Evolutionary conservation across 2,797 vertebrate genomes (phyloP), one percentile per base, ranked within the genome.

Genomic region (Lindbergichthys nudifrons): DNA sequence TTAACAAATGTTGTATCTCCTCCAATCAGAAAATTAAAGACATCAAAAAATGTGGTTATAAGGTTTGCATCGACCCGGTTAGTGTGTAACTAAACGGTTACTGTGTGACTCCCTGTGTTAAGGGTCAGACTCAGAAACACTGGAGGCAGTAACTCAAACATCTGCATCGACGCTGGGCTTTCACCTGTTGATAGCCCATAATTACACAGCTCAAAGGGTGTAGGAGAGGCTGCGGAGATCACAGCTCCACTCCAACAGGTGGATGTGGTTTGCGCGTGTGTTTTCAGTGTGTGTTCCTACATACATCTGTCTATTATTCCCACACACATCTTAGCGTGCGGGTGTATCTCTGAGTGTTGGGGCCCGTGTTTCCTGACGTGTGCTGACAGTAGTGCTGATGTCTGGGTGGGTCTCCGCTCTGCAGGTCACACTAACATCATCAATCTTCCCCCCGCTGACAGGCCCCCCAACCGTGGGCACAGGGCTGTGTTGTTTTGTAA

Each of bases 401-500:
- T 88, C 88, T 94, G 92, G 93, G 93, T 89, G 93, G 94, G 93
- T 90, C 92, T 87, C 91, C 87, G 82, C 93, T 94, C 94, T 79
- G 76, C 77, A 73, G 95, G 95, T 96, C 95, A 95, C 92, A 95
- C 94, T 73, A 96, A 95, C 95, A 96, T 95, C 95, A 96, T 96
- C 95, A 95, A 96, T 96, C 95, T 95, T 93, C 71, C 74, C 75
- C 66, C 59, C n/a, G 65, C 81, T 95, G 95, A 96, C 95, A 95
- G 92, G 63, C 72, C 89, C 88, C 91, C 94, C 91, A 53, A 85
- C 90, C 30, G 90, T 93, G 93, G 93, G 89, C 94, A 94, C 94
- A 95, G 93, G 80, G 92, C 92, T 88, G 92, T 94, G 95, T 96
- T 96, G 94, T 96, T 95, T 95, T 95, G 95, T 95, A 96, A 96